Conservation (phyloP, 2,888 invertebrate species). For the Trachelus troglodyta region DNA sequence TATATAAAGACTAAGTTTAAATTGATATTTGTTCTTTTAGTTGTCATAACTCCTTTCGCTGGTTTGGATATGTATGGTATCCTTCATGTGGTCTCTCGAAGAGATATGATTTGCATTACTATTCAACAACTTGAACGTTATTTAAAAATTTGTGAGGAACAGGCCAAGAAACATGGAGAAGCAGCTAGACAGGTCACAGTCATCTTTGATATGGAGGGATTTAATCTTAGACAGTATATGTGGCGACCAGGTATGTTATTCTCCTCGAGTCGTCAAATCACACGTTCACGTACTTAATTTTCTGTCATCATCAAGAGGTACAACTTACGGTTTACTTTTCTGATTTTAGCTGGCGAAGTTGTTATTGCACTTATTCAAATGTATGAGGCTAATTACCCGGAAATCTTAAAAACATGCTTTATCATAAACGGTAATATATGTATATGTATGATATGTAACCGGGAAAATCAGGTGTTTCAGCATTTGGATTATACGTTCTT, state of each 20-base stretch:
- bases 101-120: constrained; percentile 80
- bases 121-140: constrained; percentile 76
- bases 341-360: constrained; percentile 78
- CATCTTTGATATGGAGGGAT: constrained; percentile 82
- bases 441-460: not conserved
- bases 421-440: constrained; percentile 82
- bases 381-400: constrained; percentile 93
- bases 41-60: constrained; percentile 84
- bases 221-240: constrained; percentile 82
- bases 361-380: constrained; percentile 84
- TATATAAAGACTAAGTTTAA: constrained; percentile 17
- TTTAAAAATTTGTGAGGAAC: constrained; percentile 72
- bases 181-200: constrained; percentile 76
- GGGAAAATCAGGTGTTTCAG: constrained; percentile 3
- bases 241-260: constrained; percentile 81
- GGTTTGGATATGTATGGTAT: constrained; percentile 86
- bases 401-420: constrained; percentile 86
- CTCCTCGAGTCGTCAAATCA: not conserved
- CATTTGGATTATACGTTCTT: constrained; percentile 8
- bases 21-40: constrained; percentile 61
- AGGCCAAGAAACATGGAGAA: constrained; percentile 72
- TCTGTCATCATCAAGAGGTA: not conserved
- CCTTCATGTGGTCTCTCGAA: constrained; percentile 77
- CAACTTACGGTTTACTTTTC: not conserved
- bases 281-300: not conserved